Conservation (phyloP, 1,140 invertebrate species). For the Pomacea maculata region DNA sequence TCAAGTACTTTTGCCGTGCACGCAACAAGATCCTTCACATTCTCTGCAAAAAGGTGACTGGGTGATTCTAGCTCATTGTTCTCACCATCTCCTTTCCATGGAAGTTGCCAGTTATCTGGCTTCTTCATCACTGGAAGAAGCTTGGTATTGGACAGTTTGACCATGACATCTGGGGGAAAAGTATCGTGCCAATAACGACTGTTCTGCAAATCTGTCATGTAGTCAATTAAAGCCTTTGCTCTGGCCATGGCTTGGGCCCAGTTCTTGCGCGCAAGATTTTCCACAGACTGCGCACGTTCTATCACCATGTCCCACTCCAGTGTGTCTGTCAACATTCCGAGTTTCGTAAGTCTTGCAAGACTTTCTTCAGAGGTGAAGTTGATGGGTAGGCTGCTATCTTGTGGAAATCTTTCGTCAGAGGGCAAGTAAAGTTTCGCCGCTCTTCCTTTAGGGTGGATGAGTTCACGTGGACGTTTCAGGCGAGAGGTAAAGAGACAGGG, state of each 20-base stretch:
- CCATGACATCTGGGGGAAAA: constrained; percentile 1
- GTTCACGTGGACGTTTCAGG: constrained; percentile 15
- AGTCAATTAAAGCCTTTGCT: constrained; percentile 24
- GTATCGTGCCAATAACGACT: not conserved
- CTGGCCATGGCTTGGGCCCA: constrained; percentile 16
- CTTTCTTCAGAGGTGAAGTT: constrained; percentile 7
- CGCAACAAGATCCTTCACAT: constrained; percentile 10
- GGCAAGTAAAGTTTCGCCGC: constrained; percentile 11
- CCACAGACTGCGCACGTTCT: constrained; percentile 22
- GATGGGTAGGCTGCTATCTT: not conserved
- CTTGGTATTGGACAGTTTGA: constrained; percentile 17
- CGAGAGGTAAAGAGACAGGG: not conserved
- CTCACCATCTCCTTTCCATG: constrained; percentile 19
- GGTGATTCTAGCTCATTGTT: not conserved
- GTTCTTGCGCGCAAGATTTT: not conserved
- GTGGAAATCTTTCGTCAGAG: constrained; percentile 22
- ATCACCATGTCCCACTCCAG: constrained; percentile 26
- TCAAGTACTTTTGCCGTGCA: constrained; percentile 19
- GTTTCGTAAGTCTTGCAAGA: constrained; percentile 10
- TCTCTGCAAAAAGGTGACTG: constrained; percentile 1
- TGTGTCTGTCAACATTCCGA: constrained; percentile 35
- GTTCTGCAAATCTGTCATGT: constrained; percentile 8
- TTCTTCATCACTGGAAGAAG: constrained; percentile 34
- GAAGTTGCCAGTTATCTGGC: constrained; percentile 31
- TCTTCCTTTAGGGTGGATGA: constrained; percentile 14